Evolutionary conservation across 2,888 invertebrate genomes (phyloP).

Genomic region (Deilephila porcellus): DNA sequence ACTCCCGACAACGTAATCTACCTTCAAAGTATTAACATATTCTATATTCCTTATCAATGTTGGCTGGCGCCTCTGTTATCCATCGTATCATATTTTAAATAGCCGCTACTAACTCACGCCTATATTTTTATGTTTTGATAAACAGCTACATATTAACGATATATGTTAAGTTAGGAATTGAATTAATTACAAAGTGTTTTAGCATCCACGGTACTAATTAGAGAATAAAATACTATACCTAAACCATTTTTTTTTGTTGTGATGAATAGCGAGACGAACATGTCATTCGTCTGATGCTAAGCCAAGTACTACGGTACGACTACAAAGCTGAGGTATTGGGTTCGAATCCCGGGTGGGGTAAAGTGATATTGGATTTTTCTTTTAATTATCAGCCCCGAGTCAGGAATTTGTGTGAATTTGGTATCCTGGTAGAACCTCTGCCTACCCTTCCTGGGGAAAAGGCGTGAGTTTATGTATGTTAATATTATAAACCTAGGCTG

Average conservation of each 20-base stretch:
- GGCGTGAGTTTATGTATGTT: background rate
- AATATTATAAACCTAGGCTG: background rate
- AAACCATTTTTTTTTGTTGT: background rate
- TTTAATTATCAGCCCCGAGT: too few species aligned
- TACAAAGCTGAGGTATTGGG: too few species aligned
- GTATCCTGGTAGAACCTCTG: too few species aligned
- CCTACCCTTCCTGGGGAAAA: too few species aligned
- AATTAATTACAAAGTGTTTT: background rate
- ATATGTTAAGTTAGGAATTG: background rate
- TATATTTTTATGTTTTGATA: background rate
- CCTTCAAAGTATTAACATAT: constrained; percentile 16
- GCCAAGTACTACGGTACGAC: too few species aligned
- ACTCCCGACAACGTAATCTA: constrained; percentile 21
- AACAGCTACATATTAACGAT: background rate
- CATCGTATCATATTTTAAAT: background rate
- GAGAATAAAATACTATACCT: background rate
- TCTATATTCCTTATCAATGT: background rate
- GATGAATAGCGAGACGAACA: too few species aligned
- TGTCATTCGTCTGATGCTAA: too few species aligned
- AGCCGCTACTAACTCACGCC: background rate
- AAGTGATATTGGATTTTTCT: too few species aligned
- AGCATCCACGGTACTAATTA: background rate
- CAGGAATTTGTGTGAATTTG: too few species aligned
- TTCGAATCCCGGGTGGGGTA: too few species aligned
- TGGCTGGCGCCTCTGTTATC: constrained; percentile 5